Evolutionary conservation across 2,113 vertebrate species (phyloP).

Genomic region (Dromas ardeola): DNA sequence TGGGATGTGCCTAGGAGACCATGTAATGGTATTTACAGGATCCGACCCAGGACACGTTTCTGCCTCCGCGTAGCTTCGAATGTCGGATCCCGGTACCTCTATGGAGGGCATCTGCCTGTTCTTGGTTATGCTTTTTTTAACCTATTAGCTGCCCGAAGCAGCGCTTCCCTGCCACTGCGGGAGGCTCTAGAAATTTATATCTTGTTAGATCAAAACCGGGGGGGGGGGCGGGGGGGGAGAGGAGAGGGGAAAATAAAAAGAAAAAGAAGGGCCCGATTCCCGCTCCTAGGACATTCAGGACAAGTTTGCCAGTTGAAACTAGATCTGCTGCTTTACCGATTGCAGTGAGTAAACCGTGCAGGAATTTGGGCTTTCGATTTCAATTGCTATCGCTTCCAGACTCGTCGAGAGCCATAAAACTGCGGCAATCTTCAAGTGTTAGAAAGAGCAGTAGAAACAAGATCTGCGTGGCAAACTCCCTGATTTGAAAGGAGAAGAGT

Average conservation of each 20-base stretch:
- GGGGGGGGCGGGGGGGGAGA: too few relatives aligned
- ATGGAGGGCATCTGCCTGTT: not conserved
- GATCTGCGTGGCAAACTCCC: not conserved
- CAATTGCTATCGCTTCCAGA: not conserved
- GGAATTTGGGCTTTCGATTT: conserved; percentile 10
- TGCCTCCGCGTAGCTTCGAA: not conserved
- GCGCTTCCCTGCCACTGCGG: not conserved
- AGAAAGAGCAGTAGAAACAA: not conserved
- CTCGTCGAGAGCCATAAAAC: not conserved
- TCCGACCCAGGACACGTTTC: not conserved
- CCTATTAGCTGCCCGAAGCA: not conserved
- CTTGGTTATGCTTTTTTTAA: not conserved
- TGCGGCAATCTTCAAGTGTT: not conserved
- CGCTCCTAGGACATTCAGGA: not conserved
- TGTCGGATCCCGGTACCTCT: not conserved
- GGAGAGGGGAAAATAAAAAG: not conserved
- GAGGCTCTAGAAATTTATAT: not conserved
- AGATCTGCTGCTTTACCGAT: not conserved
- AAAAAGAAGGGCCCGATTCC: not conserved
- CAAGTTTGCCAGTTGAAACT: not conserved
- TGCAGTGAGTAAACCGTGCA: not conserved
- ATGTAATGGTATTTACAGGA: not conserved
- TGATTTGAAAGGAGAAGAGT: not conserved
- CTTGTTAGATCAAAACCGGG: not conserved
- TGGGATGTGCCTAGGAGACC: not conserved